Evolutionary conservation across 2,888 invertebrate species (phyloP).

Genomic region (Elegia similella): DNA sequence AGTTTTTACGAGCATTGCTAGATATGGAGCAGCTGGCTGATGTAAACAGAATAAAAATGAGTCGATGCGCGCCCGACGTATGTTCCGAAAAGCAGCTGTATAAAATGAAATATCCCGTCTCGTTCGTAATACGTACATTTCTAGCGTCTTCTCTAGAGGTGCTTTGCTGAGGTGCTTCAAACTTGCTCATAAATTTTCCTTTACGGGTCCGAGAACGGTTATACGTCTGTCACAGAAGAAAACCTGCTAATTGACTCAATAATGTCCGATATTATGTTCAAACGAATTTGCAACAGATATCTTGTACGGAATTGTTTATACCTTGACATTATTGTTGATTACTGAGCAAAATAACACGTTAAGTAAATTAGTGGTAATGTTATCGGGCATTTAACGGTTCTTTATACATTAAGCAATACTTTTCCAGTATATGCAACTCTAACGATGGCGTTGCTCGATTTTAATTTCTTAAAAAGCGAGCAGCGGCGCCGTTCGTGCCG

Average conservation of each 20-base stretch:
- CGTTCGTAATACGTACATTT: slow-evolving; percentile 45
- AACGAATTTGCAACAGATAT: background rate
- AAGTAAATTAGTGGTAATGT: slow-evolving; percentile 1
- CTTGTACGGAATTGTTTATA: background rate
- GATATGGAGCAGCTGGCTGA: slow-evolving; percentile 63
- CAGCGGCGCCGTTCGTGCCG: background rate
- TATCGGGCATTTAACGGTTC: slow-evolving; percentile 1
- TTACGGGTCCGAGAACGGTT: background rate
- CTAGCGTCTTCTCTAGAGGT: background rate
- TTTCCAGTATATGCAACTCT: background rate
- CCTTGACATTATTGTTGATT: background rate
- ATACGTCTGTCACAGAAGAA: background rate
- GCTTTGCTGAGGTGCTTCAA: background rate
- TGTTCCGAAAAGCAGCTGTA: slow-evolving; percentile 44
- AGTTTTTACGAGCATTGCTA: slow-evolving; percentile 63
- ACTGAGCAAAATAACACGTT: background rate
- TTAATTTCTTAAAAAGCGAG: slow-evolving; percentile 17
- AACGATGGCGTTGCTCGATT: slow-evolving; percentile 7
- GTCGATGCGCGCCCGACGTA: slow-evolving; percentile 49
- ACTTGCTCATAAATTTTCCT: background rate
- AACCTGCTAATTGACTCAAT: background rate
- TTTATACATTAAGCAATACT: background rate
- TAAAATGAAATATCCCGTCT: slow-evolving; percentile 43
- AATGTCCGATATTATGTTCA: background rate
- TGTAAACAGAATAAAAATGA: slow-evolving; percentile 72